Evolutionary conservation across 2,797 vertebrate species (phyloP).

Genomic region (Melanotaenia parkinsoni): DNA sequence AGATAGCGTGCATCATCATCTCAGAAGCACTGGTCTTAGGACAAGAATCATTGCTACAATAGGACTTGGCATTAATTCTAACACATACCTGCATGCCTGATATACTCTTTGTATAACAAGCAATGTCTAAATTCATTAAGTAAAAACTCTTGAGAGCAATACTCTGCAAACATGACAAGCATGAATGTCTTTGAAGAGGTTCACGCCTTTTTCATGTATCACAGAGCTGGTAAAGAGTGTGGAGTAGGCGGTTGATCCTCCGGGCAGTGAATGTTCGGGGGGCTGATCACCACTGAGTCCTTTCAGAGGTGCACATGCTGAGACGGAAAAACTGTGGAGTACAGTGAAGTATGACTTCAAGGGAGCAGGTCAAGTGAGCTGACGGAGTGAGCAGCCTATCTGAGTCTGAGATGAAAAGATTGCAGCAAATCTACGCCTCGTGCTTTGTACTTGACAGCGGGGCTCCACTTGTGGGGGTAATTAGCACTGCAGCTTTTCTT

Average conservation of each 20-base stretch:
- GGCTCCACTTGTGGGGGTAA: constrained; percentile 59
- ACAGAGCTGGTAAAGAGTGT: constrained; percentile 11
- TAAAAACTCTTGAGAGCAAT: constrained; percentile 1
- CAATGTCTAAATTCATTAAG: constrained; percentile 18
- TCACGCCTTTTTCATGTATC: constrained; percentile 1
- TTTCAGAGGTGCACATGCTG: constrained; percentile 36
- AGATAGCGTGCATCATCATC: no score
- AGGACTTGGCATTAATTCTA: neutral
- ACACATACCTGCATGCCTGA: no score
- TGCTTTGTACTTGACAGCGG: constrained; percentile 47
- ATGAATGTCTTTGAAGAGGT: constrained; percentile 11
- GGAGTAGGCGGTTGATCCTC: neutral
- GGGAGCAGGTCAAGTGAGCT: constrained; percentile 55
- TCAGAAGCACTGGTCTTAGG: no score
- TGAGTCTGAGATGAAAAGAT: constrained; percentile 41
- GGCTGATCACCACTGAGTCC: constrained; percentile 10
- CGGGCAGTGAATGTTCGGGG: neutral
- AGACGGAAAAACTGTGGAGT: constrained; percentile 15
- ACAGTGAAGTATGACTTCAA: constrained; percentile 33
- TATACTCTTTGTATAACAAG: neutral
- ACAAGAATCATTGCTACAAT: neutral
- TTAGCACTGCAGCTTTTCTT: constrained; percentile 43
- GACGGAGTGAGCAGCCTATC: constrained; percentile 22
- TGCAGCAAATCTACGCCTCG: constrained; percentile 31
- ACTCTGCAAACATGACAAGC: constrained; percentile 17